Conservation (phyloP, 1,140 invertebrate genomes). For the Calycopis cecrops region DNA sequence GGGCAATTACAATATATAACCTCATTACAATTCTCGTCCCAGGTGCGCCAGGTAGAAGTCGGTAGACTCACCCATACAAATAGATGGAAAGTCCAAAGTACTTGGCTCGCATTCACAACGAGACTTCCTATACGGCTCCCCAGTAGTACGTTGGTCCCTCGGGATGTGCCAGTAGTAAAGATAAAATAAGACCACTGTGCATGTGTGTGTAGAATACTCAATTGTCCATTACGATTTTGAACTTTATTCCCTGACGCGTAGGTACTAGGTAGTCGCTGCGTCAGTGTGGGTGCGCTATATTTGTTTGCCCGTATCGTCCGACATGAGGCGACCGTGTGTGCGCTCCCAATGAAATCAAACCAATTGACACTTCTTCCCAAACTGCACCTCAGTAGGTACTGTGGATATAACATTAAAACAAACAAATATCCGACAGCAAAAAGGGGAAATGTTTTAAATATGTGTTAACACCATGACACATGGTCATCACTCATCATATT, state of each 20-base stretch:
- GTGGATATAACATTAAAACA: no score
- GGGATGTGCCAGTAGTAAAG: conserved; percentile 64
- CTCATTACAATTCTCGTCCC: conserved; percentile 2
- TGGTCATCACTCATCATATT: no score
- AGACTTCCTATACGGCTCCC: conserved; percentile 48
- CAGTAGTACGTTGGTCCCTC: conserved; percentile 61
- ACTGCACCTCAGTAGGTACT: conserved; percentile 28
- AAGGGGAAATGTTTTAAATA: no score
- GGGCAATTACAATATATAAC: not conserved
- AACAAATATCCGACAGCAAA: no score
- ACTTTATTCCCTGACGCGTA: conserved; percentile 55
- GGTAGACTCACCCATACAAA: conserved; percentile 34
- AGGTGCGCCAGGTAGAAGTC: conserved; percentile 1
- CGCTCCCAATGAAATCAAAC: conserved; percentile 66
- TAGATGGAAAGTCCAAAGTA: conserved; percentile 48
- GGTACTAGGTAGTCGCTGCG: conserved; percentile 42
- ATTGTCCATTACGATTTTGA: conserved; percentile 63
- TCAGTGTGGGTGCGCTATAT: conserved; percentile 58
- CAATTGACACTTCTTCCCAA: conserved; percentile 53
- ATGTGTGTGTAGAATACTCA: conserved; percentile 52
- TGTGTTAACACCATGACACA: no score
- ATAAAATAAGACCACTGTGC: conserved; percentile 54
- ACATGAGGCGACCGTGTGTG: conserved; percentile 62
- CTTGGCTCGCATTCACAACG: conserved; percentile 53
- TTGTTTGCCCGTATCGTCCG: conserved; percentile 53